Conservation (phyloP, 2,888 invertebrate genomes). For the Disparrhopalites patrizii region DNA sequence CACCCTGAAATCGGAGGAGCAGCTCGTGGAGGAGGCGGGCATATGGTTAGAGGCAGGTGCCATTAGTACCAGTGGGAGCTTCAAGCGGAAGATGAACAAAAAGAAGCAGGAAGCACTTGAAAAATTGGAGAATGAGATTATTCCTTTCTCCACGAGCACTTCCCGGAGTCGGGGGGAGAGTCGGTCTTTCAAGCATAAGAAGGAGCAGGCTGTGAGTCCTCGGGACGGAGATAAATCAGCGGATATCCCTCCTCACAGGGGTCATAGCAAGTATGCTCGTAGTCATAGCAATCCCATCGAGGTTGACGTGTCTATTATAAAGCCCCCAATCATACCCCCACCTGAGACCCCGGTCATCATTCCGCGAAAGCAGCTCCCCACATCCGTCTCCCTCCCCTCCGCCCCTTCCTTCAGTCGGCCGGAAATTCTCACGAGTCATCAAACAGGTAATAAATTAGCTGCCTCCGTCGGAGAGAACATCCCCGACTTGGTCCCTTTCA, state of each 20-base stretch:
- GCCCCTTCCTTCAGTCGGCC: too few species aligned
- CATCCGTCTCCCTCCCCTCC: not conserved
- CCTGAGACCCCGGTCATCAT: not conserved
- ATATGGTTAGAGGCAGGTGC: slow-evolving; percentile 27
- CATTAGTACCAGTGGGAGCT: slow-evolving; percentile 25
- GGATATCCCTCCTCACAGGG: not conserved
- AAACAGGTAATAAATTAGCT: too few species aligned
- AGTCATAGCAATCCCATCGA: slow-evolving; percentile 22
- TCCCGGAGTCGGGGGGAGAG: not conserved
- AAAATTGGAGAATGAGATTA: slow-evolving; percentile 18
- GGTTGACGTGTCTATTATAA: slow-evolving; percentile 22
- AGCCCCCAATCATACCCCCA: slow-evolving; percentile 5
- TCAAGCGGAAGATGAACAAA: slow-evolving; percentile 25
- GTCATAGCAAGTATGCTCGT: not conserved
- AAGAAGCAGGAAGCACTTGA: slow-evolving; percentile 18
- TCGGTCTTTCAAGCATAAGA: not conserved
- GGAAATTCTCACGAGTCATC: not conserved
- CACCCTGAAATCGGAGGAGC: slow-evolving; percentile 27
- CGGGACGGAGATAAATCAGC: not conserved
- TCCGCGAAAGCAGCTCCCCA: not conserved
- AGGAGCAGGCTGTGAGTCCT: slow-evolving; percentile 8
- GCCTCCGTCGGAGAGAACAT: not conserved
- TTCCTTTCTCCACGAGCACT: not conserved
- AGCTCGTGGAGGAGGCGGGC: slow-evolving; percentile 25
- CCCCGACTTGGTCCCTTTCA: not conserved